Base-by-base conservation (phyloP, 2,797 vertebrate species). In the Graptemys geographica region DNA sequence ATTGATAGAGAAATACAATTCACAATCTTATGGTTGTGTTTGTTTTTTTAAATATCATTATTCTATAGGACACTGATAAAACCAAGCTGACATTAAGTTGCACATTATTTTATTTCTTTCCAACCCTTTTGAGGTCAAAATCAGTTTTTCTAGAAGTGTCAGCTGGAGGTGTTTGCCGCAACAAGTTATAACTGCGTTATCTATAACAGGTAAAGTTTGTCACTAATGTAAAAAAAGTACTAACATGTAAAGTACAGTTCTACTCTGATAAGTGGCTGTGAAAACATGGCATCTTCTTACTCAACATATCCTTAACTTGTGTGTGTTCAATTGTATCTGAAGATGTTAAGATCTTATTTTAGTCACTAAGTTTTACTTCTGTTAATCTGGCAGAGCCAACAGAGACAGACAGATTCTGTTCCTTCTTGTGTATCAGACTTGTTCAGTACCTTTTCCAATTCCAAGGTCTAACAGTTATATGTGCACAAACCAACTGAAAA, bases 241-340 rank as follows among this genome's bases (percentile, higher is more conserved):
- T 62, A 62, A 62, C 15, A 33, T 33, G 8, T n/a, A 23, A 90
- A 94, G 49, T 12, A 4, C 28, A 57, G 28, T 49, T 93, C 33
- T 23, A 69, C 41, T 65, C 78, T 78, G 33, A 93, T 92, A 86
- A 47, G 49, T 0, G 0, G 80, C 52, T 92, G 86, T 55, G 56
- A 13, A 87, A 82, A 12, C 25, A 8, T 27, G 28, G 69, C 37
- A 78, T 84, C 51, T 79, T 83, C 74, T 89, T 81, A 74, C 86
- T 81, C 44, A 33, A 79, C 94, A 86, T 28, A 78, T 59, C 15
- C 41, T 84, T 6, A 86, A 25, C n/a, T 95, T 62, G 72, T 15
- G 12, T 59, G 80, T 93, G 81, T 76, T 83, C 57, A 93, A 6
- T 59, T 83, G 31, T 11, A 47, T 65, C 31, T 86, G 51, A 25